Percentiles rank a stretch among this genome's conserved stretches.
phyloP scores from a whole-genome alignment of 2,888 invertebrate species.

The Alloscopus bannaensis region DNA sequence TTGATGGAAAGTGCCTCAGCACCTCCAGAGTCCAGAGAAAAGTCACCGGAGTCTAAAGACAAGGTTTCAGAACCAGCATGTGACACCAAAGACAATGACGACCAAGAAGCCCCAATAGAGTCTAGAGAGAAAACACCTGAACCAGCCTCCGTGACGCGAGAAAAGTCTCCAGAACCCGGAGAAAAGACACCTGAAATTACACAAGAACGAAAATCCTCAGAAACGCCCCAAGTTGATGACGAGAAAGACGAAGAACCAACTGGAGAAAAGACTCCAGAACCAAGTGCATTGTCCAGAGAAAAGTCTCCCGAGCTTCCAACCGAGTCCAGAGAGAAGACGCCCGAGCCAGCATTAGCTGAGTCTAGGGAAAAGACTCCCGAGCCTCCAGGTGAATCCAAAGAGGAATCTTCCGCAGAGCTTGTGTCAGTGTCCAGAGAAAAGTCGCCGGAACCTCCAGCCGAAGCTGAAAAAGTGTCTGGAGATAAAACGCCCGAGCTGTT shows the following conservation, averaged over 20 bases:
- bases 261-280: conserved; percentile 61
- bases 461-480: background rate
- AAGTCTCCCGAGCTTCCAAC: background rate
- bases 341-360: background rate
- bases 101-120: no score
- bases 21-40: conserved; percentile 3
- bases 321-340: conserved; percentile 18
- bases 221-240: background rate
- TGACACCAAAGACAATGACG: no score
- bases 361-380: background rate
- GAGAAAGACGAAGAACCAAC: conserved; percentile 13
- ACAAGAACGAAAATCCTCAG: conserved; percentile 19
- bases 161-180: conserved; percentile 20
- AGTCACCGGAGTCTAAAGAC: background rate
- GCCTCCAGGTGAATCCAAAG: conserved; percentile 29
- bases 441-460: conserved; percentile 26
- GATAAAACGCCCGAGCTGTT: background rate
- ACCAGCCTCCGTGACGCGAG: background rate
- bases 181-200: conserved; percentile 36
- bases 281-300: conserved; percentile 11
- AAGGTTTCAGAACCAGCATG: background rate
- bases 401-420: conserved; percentile 12
- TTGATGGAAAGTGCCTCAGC: conserved; percentile 29
- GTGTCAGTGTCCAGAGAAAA: conserved; percentile 25
- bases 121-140: background rate